Conservation (phyloP, 92 coral and sea anemone genomes). For the Phenganax marumi region DNA sequence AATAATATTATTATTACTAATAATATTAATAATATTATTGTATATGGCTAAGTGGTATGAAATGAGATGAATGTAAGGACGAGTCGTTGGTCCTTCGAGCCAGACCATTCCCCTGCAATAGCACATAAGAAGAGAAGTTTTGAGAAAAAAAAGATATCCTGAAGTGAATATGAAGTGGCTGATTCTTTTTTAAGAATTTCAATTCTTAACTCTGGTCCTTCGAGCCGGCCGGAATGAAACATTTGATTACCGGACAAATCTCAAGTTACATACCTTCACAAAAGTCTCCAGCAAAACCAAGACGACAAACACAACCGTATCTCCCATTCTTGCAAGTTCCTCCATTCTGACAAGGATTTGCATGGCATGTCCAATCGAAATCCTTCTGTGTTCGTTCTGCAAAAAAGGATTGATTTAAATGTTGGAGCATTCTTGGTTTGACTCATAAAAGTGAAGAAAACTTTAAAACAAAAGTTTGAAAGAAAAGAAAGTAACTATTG, state of each 20-base stretch:
- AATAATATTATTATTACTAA: no score
- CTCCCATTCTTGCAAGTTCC: conserved; percentile 94
- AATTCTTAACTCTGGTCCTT: neutral
- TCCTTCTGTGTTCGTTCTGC: conserved; percentile 73
- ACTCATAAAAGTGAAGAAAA: neutral
- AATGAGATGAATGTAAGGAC: neutral
- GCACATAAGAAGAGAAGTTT: neutral
- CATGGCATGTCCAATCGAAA: conserved; percentile 68
- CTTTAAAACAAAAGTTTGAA: neutral
- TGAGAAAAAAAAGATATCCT: neutral
- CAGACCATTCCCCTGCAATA: neutral
- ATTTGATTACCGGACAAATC: neutral
- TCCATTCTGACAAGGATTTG: conserved; percentile 86
- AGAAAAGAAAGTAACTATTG: neutral
- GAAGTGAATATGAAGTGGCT: neutral
- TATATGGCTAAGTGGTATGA: no score
- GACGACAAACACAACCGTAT: conserved; percentile 90
- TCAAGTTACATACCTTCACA: conserved; percentile 76
- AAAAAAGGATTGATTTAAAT: neutral
- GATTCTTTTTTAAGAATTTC: neutral
- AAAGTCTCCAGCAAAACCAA: conserved; percentile 89
- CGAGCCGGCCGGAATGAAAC: neutral
- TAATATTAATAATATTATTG: no score
- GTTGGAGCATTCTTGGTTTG: neutral
- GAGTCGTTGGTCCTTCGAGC: neutral